These are phyloP conservation scores for Amblyjoppa proteus DNA, from an alignment of 2,888 invertebrate genomes.

Conservation along the genomic window DNA sequence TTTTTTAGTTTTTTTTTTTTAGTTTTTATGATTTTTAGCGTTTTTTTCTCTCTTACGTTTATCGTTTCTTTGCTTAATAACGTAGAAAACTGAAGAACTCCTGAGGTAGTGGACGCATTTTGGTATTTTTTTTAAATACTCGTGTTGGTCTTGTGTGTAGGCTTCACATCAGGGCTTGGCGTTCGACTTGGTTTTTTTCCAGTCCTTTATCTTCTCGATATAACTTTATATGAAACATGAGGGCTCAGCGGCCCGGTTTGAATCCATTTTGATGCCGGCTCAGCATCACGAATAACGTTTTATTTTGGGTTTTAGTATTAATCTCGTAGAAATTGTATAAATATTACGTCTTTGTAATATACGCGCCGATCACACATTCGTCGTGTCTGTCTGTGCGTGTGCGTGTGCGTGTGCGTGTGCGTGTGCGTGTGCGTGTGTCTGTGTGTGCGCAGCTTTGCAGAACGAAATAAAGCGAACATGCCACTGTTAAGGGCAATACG, in stretches of 20 bases:
- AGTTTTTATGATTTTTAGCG: conserved; percentile 20
- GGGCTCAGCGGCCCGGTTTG: conserved; percentile 1
- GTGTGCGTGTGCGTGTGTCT: background rate
- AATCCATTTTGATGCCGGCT: conserved; percentile 41
- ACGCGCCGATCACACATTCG: conserved; percentile 48
- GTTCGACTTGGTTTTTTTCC: conserved; percentile 10
- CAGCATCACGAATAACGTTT: conserved; percentile 48
- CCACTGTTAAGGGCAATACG: conserved; percentile 65
- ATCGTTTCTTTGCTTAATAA: conserved; percentile 36
- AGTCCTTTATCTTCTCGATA: conserved; percentile 4
- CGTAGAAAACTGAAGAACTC: conserved; percentile 63
- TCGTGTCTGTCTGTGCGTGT: conserved; percentile 18
- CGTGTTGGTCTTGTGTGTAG: conserved; percentile 22
- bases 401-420: background rate
- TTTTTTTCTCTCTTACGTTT: conserved; percentile 30
- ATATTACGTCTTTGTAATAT: conserved; percentile 35
- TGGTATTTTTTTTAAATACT: conserved; percentile 48
- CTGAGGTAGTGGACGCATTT: conserved; percentile 75
- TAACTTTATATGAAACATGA: conserved; percentile 2
- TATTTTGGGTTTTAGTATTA: conserved; percentile 83
- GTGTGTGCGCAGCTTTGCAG: conserved; percentile 40
- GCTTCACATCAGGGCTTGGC: conserved; percentile 26
- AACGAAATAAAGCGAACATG: conserved; percentile 71
- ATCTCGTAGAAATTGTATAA: conserved; percentile 46
- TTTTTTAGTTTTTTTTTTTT: background rate